Evolutionary conservation across 2,888 invertebrate species (phyloP).

Genomic region (Eucera pruinosa): DNA sequence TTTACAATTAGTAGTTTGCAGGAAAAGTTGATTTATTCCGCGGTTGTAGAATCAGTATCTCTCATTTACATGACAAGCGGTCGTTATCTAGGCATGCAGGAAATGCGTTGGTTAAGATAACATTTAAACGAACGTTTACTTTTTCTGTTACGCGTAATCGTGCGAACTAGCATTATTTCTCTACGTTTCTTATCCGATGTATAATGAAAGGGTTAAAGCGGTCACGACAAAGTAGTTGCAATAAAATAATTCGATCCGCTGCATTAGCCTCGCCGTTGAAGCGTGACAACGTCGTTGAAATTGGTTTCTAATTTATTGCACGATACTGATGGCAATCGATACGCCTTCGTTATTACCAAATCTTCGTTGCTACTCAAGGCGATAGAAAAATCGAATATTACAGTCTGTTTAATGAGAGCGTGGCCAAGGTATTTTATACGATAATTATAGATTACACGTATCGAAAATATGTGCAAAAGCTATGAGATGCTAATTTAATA

Average conservation of each 20-base stretch:
- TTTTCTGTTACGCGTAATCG: slow-evolving; percentile 10
- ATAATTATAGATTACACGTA: too few species aligned
- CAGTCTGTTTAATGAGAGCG: too few species aligned
- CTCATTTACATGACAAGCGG: slow-evolving; percentile 27
- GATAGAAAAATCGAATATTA: too few species aligned
- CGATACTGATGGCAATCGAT: too few species aligned
- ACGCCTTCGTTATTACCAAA: too few species aligned
- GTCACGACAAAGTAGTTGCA: not conserved
- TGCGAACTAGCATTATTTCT: slow-evolving; percentile 10
- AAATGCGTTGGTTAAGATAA: slow-evolving; percentile 26
- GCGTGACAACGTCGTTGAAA: not conserved
- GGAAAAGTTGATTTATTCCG: not conserved
- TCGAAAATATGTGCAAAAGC: too few species aligned
- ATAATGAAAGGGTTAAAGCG: not conserved
- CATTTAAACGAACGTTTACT: slow-evolving; percentile 36
- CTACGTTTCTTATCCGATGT: not conserved
- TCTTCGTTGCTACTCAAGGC: too few species aligned
- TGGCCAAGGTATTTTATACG: too few species aligned
- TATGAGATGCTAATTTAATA: too few species aligned
- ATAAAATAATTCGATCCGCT: not conserved
- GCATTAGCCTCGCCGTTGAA: not conserved
- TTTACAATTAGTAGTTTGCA: not conserved
- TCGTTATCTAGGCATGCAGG: slow-evolving; percentile 26
- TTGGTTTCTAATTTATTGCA: not conserved
- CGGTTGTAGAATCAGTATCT: not conserved